Conservation (phyloP, 2,797 vertebrate genomes). For the Peromyscus attwateri region DNA sequence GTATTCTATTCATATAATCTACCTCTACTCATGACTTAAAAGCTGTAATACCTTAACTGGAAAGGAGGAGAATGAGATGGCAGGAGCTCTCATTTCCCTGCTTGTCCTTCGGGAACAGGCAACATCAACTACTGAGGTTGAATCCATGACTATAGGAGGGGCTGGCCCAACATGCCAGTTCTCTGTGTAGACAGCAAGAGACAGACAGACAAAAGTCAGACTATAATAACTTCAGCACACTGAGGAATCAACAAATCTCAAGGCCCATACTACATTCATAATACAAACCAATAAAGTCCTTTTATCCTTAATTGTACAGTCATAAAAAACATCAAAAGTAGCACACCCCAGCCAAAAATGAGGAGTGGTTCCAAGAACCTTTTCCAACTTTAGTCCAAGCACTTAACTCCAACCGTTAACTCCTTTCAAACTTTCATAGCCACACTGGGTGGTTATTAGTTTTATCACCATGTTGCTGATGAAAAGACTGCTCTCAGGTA, state of each 20-base stretch:
- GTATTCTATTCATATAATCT: not conserved
- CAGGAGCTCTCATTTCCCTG: not conserved
- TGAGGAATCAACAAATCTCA: not conserved
- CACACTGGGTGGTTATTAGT: not conserved
- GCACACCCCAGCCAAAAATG: not conserved
- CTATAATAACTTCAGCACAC: not conserved
- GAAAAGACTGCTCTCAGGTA: not conserved
- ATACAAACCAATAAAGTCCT: not conserved
- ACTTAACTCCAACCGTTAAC: not conserved
- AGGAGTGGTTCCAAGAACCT: not conserved
- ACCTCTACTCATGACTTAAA: not conserved
- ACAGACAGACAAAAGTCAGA: not conserved
- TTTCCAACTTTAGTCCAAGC: not conserved
- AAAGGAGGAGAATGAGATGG: not conserved
- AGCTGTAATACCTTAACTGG: not conserved
- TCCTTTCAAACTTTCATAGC: not conserved
- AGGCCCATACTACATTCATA: not conserved
- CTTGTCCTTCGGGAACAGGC: no score
- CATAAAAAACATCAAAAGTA: not conserved
- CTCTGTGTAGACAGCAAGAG: fast-evolving
- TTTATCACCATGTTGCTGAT: not conserved
- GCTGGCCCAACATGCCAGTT: not conserved
- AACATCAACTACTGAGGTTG: not conserved
- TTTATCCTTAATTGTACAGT: not conserved
- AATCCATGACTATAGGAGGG: fast-evolving